Base-by-base conservation (phyloP, 2,888 invertebrate genomes). In the Oxystoma pomonae region DNA sequence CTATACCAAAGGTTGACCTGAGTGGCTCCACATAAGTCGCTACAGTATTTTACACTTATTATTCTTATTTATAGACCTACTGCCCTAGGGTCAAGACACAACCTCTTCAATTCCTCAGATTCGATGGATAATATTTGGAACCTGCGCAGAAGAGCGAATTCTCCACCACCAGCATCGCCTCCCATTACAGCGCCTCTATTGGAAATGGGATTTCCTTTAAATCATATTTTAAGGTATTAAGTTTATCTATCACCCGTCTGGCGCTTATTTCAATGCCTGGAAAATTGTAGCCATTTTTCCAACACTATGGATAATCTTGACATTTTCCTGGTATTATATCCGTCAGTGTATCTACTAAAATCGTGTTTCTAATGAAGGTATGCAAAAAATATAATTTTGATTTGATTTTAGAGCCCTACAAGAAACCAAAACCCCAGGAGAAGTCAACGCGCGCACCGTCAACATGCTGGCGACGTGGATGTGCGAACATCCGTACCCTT, bases 381-480 rank as follows among this genome's bases (percentile, higher is more conserved):
- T n/a, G n/a, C n/a, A n/a, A n/a, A n/a, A n/a, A n/a, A n/a, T n/a
- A n/a, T n/a, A n/a, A n/a, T n/a, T n/a, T n/a, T n/a, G n/a, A n/a
- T n/a, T n/a, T n/a, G n/a, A n/a, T n/a, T 35, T 7, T 35, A 35
- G 19, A 53, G 53, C 53, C 3, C 53, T 53, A 3, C 53, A 53
- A 19, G 83, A 84, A n/a, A 82, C 58, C 17, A 62, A 60, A 19
- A 20, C 7, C 19, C 19, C 53, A 9, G 53, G 53, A 0, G 78
- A 78, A 64, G 69, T 77, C 5, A 78, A 73, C 66, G 76, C 83
- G 1, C 82, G 83, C 55, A 81, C 82, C n/a, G 81, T 86, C 16
- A 86, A 85, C 72, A 82, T 81, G 70, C 73, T 87, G 59, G 86
- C 86, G 2, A 85, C 84, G 1, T 87, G 87, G 87, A 86, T 87